A percentile compares a stretch with the other conserved stretches of the same genome.
Evolutionary conservation across 2,797 vertebrate genomes (phyloP).

Genomic region (Iguana delicatissima): DNA sequence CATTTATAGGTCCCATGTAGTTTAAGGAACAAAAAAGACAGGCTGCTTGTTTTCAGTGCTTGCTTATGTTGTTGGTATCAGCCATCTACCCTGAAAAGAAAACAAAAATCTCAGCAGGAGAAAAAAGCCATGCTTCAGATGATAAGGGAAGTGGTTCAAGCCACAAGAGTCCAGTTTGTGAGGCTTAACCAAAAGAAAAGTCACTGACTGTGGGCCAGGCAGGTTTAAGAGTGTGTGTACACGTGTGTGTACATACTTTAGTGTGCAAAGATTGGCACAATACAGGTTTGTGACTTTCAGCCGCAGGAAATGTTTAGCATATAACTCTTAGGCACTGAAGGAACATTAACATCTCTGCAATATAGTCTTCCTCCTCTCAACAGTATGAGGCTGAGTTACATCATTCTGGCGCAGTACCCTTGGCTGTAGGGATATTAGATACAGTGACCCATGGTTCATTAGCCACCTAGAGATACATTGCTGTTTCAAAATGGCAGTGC

Average conservation of each 20-base stretch:
- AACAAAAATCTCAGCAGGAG: too few relatives aligned
- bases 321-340: not conserved
- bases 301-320: not conserved
- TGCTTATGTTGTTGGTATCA: not conserved
- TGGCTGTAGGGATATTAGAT: rapidly evolving
- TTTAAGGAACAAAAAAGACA: not conserved
- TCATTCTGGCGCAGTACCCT: not conserved
- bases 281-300: not conserved
- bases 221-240: not conserved
- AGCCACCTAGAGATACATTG: constrained; percentile 35
- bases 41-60: not conserved
- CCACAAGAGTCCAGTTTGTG: not conserved
- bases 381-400: not conserved
- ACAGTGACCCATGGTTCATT: constrained; percentile 40
- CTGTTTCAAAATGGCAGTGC: constrained; percentile 40
- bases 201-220: not conserved
- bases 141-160: not conserved
- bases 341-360: not conserved
- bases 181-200: not conserved
- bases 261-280: not conserved
- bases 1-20: not conserved
- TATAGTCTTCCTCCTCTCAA: not conserved
- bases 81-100: not conserved
- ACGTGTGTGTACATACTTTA: not conserved
- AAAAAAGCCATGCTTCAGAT: not conserved